Evolutionary conservation across 2,888 invertebrate genomes (phyloP).

Genomic region (Athetis lepigone): DNA sequence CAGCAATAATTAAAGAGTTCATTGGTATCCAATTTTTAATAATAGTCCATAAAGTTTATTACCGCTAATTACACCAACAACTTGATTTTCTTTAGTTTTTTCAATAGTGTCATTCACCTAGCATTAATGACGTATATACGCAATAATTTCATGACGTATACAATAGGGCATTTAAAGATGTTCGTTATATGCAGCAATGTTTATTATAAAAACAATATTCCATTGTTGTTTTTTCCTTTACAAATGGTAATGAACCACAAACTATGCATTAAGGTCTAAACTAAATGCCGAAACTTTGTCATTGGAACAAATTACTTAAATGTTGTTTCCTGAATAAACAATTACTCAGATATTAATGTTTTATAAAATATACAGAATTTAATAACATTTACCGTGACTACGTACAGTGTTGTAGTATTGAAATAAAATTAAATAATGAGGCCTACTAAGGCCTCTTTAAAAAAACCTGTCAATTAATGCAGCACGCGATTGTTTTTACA

Average conservation of each 20-base stretch:
- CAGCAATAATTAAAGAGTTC: conserved; percentile 29
- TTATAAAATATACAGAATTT: too few relatives aligned
- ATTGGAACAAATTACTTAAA: too few relatives aligned
- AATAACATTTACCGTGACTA: too few relatives aligned
- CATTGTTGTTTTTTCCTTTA: too few relatives aligned
- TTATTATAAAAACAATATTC: background rate
- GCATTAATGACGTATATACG: conserved; percentile 17
- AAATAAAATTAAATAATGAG: conserved; percentile 1
- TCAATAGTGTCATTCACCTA: conserved; percentile 44
- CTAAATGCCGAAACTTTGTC: too few relatives aligned
- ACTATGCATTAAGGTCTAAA: too few relatives aligned
- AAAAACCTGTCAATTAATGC: too few relatives aligned
- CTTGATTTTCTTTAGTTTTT: conserved; percentile 41
- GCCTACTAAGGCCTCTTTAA: too few relatives aligned
- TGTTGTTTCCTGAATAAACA: too few relatives aligned
- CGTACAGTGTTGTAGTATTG: too few relatives aligned
- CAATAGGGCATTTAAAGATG: background rate
- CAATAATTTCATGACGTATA: background rate
- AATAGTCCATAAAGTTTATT: conserved; percentile 58
- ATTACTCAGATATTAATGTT: too few relatives aligned
- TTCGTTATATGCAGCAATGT: background rate
- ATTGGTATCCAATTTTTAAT: conserved; percentile 52
- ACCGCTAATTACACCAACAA: conserved; percentile 59
- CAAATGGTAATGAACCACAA: too few relatives aligned
- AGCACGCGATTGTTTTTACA: conserved; percentile 26